These are phyloP conservation scores for Athene noctua DNA, from an alignment of 2,113 vertebrate genomes.

Conservation along the genomic window DNA sequence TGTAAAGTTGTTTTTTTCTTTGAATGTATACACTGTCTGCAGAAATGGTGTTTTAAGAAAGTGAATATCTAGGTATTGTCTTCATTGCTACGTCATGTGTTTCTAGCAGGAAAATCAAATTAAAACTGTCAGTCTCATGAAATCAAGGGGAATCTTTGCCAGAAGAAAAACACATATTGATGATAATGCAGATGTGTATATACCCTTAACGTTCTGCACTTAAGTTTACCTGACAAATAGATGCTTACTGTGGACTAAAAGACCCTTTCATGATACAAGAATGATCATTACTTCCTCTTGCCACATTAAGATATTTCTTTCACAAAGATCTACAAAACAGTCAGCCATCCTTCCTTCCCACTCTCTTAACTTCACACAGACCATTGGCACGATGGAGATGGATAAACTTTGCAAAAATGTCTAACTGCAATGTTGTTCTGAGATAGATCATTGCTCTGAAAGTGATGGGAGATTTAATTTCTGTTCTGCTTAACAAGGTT, in stretches of 20 bases:
- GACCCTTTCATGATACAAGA: neutral
- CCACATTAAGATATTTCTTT: neutral
- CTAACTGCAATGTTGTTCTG: neutral
- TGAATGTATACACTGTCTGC: neutral
- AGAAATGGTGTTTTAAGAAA: neutral
- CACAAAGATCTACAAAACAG: neutral
- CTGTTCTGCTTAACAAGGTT: slow-evolving; percentile 40
- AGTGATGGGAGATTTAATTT: slow-evolving; percentile 27
- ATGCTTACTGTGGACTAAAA: neutral
- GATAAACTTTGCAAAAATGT: neutral
- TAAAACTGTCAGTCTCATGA: neutral
- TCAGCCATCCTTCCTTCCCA: neutral
- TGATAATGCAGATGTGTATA: neutral
- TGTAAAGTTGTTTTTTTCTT: neutral
- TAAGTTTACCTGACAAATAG: neutral
- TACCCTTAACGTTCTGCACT: neutral
- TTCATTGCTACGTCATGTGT: rapidly evolving
- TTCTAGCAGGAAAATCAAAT: neutral
- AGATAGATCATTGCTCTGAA: neutral
- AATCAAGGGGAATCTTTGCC: neutral
- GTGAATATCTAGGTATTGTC: neutral
- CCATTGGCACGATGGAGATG: neutral
- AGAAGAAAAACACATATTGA: neutral
- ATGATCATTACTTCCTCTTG: neutral
- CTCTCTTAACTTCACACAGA: neutral